A percentile compares a stretch with the other conserved stretches of the same genome.
Evolutionary conservation across 1,140 invertebrate species (phyloP).

Genomic region (Diachasma alloeum): DNA sequence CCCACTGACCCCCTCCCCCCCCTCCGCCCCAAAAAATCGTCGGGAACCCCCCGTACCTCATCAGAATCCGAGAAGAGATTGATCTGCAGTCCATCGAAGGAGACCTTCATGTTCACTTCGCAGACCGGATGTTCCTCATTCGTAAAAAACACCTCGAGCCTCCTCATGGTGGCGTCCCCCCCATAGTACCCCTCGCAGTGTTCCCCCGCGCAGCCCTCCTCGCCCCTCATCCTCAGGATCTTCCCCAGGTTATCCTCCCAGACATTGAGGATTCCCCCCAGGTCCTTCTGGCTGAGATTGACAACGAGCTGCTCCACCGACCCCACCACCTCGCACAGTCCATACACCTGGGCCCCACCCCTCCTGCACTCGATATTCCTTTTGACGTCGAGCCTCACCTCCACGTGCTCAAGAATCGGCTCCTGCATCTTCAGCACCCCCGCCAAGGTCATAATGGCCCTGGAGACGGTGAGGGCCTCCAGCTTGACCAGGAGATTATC

Average conservation of each 20-base stretch:
- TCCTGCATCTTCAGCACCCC: conserved; percentile 76
- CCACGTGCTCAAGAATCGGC: conserved; percentile 79
- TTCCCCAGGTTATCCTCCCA: conserved; percentile 73
- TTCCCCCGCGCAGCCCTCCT: conserved; percentile 22
- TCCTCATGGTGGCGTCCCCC: conserved; percentile 73
- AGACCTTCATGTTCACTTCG: conserved; percentile 69
- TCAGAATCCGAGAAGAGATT: conserved; percentile 78
- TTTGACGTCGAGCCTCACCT: conserved; percentile 77
- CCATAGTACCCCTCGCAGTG: conserved; percentile 32
- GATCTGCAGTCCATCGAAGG: conserved; percentile 74
- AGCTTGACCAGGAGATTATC: conserved; percentile 64
- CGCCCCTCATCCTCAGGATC: conserved; percentile 16
- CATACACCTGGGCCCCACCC: conserved; percentile 48
- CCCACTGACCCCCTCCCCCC: too few relatives aligned
- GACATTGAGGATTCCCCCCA: conserved; percentile 74
- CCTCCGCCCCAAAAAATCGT: too few relatives aligned
- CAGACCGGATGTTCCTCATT: conserved; percentile 67
- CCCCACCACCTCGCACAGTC: conserved; percentile 73
- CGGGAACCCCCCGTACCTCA: conserved; percentile 60
- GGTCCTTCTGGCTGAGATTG: conserved; percentile 77
- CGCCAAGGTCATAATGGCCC: conserved; percentile 77
- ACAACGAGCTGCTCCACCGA: conserved; percentile 73
- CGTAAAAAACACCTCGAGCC: conserved; percentile 78
- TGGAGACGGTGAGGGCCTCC: conserved; percentile 72
- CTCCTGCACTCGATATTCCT: conserved; percentile 64